Conservation (phyloP, 1,140 invertebrate species). For the Drosophila watanabei region DNA sequence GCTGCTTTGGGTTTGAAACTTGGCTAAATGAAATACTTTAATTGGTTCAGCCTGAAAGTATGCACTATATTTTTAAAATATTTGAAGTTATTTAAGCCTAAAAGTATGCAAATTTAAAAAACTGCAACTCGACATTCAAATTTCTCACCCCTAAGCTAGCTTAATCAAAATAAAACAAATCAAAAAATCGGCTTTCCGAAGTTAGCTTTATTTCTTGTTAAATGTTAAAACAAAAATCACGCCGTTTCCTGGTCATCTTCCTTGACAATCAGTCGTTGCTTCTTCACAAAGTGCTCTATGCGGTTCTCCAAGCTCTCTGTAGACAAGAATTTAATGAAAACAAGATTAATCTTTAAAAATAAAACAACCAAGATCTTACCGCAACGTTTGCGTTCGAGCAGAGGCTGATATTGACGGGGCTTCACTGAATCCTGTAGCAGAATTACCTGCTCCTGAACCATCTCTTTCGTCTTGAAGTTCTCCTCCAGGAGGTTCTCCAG, state of each 20-base stretch:
- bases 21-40: too few species aligned
- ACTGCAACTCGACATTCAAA: too few species aligned
- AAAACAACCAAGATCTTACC: constrained; percentile 85
- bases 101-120: too few species aligned
- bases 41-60: too few species aligned
- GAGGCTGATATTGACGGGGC: constrained; percentile 90
- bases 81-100: too few species aligned
- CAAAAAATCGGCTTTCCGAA: background rate
- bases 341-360: background rate
- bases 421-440: constrained; percentile 90
- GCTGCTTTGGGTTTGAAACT: too few species aligned
- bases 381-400: constrained; percentile 91
- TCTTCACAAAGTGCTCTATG: constrained; percentile 91
- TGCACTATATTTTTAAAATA: too few species aligned
- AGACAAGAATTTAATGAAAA: background rate
- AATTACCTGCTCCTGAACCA: constrained; percentile 86
- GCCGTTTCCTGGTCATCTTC: constrained; percentile 11
- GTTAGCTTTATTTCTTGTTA: background rate
- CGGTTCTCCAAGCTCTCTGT: constrained; percentile 91
- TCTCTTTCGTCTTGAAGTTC: constrained; percentile 53
- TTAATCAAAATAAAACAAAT: too few species aligned
- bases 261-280: constrained; percentile 81
- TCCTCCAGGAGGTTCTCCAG: constrained; percentile 86
- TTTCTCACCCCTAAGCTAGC: too few species aligned
- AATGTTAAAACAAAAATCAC: background rate